These are phyloP conservation scores for Cephus nigrinus DNA, from an alignment of 2,888 invertebrate genomes.

Conservation along the genomic window DNA sequence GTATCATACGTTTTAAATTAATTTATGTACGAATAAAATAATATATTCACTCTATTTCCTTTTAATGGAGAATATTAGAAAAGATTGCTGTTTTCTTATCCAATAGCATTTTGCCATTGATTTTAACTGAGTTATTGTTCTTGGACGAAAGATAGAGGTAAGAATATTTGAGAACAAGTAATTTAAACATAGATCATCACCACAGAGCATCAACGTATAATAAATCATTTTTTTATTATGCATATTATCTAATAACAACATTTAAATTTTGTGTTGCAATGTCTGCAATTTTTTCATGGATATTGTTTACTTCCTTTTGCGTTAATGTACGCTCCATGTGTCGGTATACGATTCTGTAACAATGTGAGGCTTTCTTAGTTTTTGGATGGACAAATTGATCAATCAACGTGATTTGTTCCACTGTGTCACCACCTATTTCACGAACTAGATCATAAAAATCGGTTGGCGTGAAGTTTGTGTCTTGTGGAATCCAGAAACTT, in stretches of 20 bases:
- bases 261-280: slow-evolving; percentile 63
- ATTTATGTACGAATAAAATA: slow-evolving; percentile 55
- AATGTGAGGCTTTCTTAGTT: slow-evolving; percentile 83
- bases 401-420: slow-evolving; percentile 89
- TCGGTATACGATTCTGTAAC: slow-evolving; percentile 92
- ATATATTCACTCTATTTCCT: slow-evolving; percentile 50
- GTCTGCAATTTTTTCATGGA: slow-evolving; percentile 83
- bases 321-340: slow-evolving; percentile 91
- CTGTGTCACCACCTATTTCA: slow-evolving; percentile 87
- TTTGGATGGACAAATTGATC: slow-evolving; percentile 92
- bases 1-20: slow-evolving; percentile 56
- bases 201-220: background rate
- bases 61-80: background rate
- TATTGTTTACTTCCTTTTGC: slow-evolving; percentile 84
- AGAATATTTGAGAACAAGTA: background rate
- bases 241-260: slow-evolving; percentile 38
- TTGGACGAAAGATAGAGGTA: background rate
- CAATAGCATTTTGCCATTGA: background rate
- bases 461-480: slow-evolving; percentile 77
- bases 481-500: slow-evolving; percentile 93
- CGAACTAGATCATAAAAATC: slow-evolving; percentile 95
- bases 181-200: background rate
- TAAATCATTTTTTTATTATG: background rate
- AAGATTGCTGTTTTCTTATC: background rate
- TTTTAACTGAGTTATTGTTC: background rate